These are phyloP conservation scores for Cerastis leucographa DNA, from an alignment of 2,888 invertebrate genomes.

Conservation along the genomic window DNA sequence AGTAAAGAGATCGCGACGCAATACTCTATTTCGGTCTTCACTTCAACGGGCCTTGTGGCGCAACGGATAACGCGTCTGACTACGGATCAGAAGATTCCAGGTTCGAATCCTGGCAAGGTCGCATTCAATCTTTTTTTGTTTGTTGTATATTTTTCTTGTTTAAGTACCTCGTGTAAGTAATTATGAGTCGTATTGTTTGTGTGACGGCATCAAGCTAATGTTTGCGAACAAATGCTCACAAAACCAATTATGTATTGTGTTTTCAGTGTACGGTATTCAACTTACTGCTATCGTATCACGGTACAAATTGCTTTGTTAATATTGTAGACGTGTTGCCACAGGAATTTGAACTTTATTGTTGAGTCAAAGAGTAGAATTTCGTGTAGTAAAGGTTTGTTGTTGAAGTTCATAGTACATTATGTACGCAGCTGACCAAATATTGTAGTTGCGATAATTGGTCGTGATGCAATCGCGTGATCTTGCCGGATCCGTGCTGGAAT, in stretches of 20 bases:
- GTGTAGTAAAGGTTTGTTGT: conserved; percentile 52
- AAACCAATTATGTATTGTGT: conserved; percentile 68
- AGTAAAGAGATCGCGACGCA: conserved; percentile 12
- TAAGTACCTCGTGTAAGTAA: conserved; percentile 75
- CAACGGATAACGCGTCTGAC: conserved; percentile 93
- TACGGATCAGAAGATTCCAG: conserved; percentile 94
- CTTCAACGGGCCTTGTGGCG: conserved; percentile 90
- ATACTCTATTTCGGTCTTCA: conserved; percentile 52
- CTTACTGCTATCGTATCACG: conserved; percentile 71
- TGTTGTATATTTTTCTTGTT: conserved; percentile 65
- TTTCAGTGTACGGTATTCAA: conserved; percentile 63
- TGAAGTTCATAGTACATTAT: conserved; percentile 76
- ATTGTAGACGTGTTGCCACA: conserved; percentile 21
- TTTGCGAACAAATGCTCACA: conserved; percentile 81
- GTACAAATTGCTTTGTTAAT: conserved; percentile 71
- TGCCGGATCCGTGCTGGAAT: conserved; percentile 70
- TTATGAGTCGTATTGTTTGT: conserved; percentile 82
- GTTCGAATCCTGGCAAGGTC: conserved; percentile 92
- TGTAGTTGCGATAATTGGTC: conserved; percentile 89
- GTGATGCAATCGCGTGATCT: conserved; percentile 89
- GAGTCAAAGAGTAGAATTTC: conserved; percentile 57
- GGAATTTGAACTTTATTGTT: conserved; percentile 59
- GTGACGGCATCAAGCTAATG: conserved; percentile 82
- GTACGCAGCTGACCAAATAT: conserved; percentile 90
- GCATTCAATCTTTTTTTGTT: conserved; percentile 90